Percentiles rank a stretch among this genome's conserved stretches.
phyloP scores from a whole-genome alignment of 1,140 invertebrate species.

The Episyrphus balteatus region DNA sequence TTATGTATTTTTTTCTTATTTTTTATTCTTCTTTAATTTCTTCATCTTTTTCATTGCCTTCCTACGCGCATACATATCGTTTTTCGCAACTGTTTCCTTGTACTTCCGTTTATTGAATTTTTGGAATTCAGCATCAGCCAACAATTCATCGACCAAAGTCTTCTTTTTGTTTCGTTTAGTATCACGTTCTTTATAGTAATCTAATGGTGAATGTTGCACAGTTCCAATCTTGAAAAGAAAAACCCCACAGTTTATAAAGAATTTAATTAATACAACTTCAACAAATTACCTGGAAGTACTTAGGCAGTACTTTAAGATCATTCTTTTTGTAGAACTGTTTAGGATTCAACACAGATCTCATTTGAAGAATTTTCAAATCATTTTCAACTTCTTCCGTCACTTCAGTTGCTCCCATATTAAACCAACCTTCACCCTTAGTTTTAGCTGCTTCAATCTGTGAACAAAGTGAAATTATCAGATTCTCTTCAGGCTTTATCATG shows the following conservation, averaged over 20 bases:
- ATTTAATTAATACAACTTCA: conserved; percentile 2
- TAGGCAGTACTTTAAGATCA: conserved; percentile 73
- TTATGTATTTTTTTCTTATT: conserved; percentile 6
- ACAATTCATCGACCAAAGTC: conserved; percentile 83
- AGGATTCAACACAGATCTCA: conserved; percentile 84
- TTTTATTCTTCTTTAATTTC: conserved; percentile 28
- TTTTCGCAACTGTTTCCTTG: conserved; percentile 63
- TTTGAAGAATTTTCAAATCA: conserved; percentile 78
- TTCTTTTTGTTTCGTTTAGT: conserved; percentile 77
- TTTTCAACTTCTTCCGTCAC: conserved; percentile 76
- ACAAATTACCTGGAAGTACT: conserved; percentile 73
- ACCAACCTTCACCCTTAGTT: conserved; percentile 81
- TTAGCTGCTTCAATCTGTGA: conserved; percentile 50
- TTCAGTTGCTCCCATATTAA: conserved; percentile 73
- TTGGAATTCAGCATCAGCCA: conserved; percentile 78
- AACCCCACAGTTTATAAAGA: neutral
- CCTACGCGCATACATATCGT: conserved; percentile 41
- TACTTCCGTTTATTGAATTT: conserved; percentile 79
- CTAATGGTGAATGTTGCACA: conserved; percentile 58
- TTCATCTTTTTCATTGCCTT: conserved; percentile 33
- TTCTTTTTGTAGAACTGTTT: conserved; percentile 92
- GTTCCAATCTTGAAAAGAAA: conserved; percentile 51
- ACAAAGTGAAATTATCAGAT: conserved; percentile 6
- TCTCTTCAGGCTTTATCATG: neutral
- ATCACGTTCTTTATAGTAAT: conserved; percentile 63